These are phyloP conservation scores for Theodoxus fluviatilis DNA, from an alignment of 2,888 invertebrate genomes.

Conservation along the genomic window DNA sequence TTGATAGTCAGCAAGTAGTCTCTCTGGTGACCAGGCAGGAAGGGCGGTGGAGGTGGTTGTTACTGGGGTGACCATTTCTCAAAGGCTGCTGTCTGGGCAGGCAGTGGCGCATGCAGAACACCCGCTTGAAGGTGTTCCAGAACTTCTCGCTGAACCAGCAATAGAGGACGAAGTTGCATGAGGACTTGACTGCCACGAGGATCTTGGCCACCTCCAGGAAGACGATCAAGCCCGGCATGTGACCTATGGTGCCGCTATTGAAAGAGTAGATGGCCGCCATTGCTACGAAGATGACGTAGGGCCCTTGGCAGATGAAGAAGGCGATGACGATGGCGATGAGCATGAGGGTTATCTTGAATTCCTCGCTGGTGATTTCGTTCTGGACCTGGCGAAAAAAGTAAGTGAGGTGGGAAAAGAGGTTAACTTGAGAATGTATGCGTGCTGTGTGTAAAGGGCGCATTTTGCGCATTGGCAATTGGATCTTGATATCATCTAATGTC, in stretches of 20 bases:
- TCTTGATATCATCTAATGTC: too few species aligned
- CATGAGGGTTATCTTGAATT: conserved; percentile 62
- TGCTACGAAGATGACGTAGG: conserved; percentile 50
- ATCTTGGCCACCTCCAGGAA: conserved; percentile 37
- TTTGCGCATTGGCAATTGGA: too few species aligned
- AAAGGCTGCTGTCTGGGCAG: conserved; percentile 33
- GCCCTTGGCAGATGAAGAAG: conserved; percentile 61
- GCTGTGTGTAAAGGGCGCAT: too few species aligned
- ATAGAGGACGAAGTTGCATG: conserved; percentile 62
- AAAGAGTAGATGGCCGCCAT: conserved; percentile 29
- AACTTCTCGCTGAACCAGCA: conserved; percentile 65
- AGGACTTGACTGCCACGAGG: conserved; percentile 56
- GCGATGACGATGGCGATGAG: conserved; percentile 58
- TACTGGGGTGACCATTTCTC: conserved; percentile 37
- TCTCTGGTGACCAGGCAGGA: conserved; percentile 35
- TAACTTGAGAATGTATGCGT: too few species aligned
- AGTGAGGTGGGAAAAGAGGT: too few species aligned
- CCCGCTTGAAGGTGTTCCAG: conserved; percentile 59
- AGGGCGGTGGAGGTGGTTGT: conserved; percentile 37
- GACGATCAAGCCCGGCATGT: conserved; percentile 17
- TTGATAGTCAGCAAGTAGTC: conserved; percentile 32
- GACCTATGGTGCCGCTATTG: too few species aligned
- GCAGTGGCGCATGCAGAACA: conserved; percentile 52
- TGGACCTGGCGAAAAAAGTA: conserved; percentile 38
- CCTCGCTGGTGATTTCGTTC: conserved; percentile 54